These are phyloP conservation scores for Cryptus armator DNA, from an alignment of 2,888 invertebrate genomes.

Conservation along the genomic window DNA sequence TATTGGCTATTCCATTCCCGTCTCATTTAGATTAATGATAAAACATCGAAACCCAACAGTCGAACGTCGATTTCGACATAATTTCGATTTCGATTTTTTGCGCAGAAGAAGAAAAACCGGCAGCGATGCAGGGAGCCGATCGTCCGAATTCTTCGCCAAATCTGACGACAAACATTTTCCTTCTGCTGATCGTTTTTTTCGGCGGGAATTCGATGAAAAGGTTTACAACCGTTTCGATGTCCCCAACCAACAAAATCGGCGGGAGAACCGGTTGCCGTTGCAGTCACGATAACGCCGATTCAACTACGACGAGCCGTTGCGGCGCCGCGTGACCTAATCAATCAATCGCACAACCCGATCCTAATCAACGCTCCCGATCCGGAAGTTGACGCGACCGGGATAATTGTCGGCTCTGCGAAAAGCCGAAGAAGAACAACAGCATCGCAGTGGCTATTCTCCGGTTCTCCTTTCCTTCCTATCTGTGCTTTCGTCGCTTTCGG, in stretches of 20 bases:
- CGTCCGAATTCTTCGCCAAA: constrained; percentile 72
- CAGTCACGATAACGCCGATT: neutral
- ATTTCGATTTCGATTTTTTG: neutral
- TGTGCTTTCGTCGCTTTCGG: neutral
- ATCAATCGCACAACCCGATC: constrained; percentile 31
- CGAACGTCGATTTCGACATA: too few species aligned
- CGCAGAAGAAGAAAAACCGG: constrained; percentile 79
- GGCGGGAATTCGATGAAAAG: constrained; percentile 46
- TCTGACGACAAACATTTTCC: constrained; percentile 68
- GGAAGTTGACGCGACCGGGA: constrained; percentile 30
- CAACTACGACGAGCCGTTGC: neutral
- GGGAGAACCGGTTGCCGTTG: neutral
- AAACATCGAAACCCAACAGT: too few species aligned
- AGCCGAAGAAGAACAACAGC: neutral
- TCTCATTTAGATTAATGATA: too few species aligned
- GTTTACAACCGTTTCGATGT: neutral
- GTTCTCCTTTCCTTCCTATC: neutral
- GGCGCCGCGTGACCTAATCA: constrained; percentile 53
- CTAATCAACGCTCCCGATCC: constrained; percentile 32
- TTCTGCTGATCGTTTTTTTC: constrained; percentile 56
- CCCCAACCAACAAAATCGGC: neutral
- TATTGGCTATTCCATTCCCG: too few species aligned
- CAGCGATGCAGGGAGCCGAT: constrained; percentile 79
- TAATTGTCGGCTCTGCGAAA: neutral
- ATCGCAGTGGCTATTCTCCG: neutral